phyloP scores from a whole-genome alignment of 1,140 invertebrate genomes.

The Camponotus pennsylvanicus region DNA sequence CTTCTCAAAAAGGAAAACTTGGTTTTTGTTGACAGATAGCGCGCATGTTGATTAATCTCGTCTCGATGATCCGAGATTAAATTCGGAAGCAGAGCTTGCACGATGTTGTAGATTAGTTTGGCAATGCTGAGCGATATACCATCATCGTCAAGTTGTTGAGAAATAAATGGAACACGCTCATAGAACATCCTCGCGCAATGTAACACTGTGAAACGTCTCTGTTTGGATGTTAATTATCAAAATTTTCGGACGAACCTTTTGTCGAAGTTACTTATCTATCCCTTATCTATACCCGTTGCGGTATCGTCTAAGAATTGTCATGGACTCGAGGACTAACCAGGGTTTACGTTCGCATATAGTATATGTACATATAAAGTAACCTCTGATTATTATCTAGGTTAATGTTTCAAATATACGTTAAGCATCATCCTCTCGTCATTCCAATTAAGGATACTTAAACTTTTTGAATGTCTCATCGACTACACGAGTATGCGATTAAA shows the following conservation, averaged over 20 bases:
- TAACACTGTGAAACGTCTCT: slow-evolving; percentile 31
- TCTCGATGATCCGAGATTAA: slow-evolving; percentile 34
- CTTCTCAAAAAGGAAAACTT: slow-evolving; percentile 13
- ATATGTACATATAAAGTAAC: slow-evolving; percentile 79
- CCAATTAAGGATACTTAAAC: slow-evolving; percentile 43
- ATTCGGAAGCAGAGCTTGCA: slow-evolving; percentile 3
- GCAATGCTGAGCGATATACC: slow-evolving; percentile 51
- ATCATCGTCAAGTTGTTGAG: slow-evolving; percentile 47
- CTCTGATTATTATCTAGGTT: slow-evolving; percentile 71
- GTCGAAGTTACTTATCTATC: slow-evolving; percentile 35
- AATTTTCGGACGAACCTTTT: slow-evolving; percentile 35
- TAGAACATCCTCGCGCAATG: slow-evolving; percentile 9
- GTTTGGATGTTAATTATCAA: slow-evolving; percentile 48
- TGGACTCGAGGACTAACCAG: slow-evolving; percentile 85
- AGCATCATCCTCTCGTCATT: slow-evolving; percentile 65
- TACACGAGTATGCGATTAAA: slow-evolving; percentile 23
- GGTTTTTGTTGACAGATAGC: neutral
- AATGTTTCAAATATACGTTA: slow-evolving; percentile 63
- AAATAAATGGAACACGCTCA: slow-evolving; percentile 10
- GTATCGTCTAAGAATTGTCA: slow-evolving; percentile 65
- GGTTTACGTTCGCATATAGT: slow-evolving; percentile 82
- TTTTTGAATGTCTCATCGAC: slow-evolving; percentile 32
- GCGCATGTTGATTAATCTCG: slow-evolving; percentile 22
- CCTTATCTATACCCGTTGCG: slow-evolving; percentile 20
- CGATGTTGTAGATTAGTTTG: slow-evolving; percentile 49